A percentile compares a stretch with the other conserved stretches of the same genome.
Evolutionary conservation across 2,888 invertebrate species (phyloP).

Genomic region (Pachycephus smyrnensis): DNA sequence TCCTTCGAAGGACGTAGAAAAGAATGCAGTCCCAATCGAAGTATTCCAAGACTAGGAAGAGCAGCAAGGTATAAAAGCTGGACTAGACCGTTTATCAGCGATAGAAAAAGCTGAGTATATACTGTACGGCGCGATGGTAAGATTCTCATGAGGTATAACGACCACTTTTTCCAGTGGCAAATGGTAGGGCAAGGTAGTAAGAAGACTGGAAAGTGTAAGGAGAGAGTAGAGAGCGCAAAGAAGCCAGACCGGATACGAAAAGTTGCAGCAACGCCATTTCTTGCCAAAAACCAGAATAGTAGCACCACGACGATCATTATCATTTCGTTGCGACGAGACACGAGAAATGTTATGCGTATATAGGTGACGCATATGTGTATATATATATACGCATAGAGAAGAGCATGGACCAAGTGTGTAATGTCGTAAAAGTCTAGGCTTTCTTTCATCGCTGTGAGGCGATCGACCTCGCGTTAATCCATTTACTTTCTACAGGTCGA

Average conservation of each 20-base stretch:
- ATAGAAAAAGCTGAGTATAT: background rate
- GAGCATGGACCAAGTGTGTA: background rate
- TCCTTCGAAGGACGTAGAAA: background rate
- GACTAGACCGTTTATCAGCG: background rate
- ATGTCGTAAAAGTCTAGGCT: background rate
- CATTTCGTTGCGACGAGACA: background rate
- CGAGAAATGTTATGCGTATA: background rate
- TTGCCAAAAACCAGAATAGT: background rate
- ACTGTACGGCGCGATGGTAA: background rate
- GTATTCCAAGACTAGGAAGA: background rate
- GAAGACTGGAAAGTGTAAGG: background rate
- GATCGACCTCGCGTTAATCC: background rate
- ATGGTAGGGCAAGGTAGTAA: too few species aligned
- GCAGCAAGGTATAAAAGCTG: background rate
- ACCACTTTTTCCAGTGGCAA: background rate
- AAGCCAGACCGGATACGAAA: background rate
- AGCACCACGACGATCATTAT: background rate
- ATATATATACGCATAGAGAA: background rate
- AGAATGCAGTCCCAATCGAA: background rate
- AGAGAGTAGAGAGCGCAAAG: background rate
- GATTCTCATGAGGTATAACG: background rate
- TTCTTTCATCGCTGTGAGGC: background rate
- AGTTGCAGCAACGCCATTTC: background rate
- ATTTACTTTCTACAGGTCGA: background rate
- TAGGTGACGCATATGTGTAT: background rate